phyloP scores from a whole-genome alignment of 2,113 vertebrate genomes.

The Chionodraco myersi region DNA sequence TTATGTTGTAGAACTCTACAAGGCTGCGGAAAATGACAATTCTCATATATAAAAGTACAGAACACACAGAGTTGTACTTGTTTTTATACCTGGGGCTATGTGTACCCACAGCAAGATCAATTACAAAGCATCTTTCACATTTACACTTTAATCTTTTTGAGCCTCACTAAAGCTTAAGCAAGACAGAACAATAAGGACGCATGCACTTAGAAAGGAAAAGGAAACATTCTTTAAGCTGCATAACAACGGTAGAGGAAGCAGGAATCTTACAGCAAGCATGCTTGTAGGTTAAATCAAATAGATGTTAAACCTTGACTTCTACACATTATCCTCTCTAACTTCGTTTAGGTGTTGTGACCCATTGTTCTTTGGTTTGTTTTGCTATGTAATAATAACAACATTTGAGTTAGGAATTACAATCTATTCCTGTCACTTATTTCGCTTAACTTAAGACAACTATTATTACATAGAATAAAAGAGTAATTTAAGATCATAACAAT shows the following conservation, averaged over 20 bases:
- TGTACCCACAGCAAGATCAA: background rate
- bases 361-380: background rate
- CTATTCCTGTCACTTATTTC: background rate
- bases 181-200: background rate
- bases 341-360: too few species aligned
- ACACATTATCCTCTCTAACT: too few species aligned
- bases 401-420: background rate
- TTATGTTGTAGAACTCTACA: background rate
- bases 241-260: background rate
- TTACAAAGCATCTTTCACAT: too few species aligned
- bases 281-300: too few species aligned
- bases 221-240: background rate
- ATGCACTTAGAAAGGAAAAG: background rate
- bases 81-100: too few species aligned
- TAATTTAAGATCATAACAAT: background rate
- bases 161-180: too few species aligned
- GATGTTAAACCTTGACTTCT: background rate
- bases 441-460: background rate
- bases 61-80: background rate
- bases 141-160: too few species aligned
- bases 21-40: background rate
- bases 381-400: background rate
- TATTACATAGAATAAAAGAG: too few species aligned
- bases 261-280: too few species aligned
- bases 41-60: background rate